Percentiles rank a stretch among this genome's conserved stretches.
Evolutionary conservation across 1,140 invertebrate species (phyloP).

Genomic region (Lamellibrachia luymesi): DNA sequence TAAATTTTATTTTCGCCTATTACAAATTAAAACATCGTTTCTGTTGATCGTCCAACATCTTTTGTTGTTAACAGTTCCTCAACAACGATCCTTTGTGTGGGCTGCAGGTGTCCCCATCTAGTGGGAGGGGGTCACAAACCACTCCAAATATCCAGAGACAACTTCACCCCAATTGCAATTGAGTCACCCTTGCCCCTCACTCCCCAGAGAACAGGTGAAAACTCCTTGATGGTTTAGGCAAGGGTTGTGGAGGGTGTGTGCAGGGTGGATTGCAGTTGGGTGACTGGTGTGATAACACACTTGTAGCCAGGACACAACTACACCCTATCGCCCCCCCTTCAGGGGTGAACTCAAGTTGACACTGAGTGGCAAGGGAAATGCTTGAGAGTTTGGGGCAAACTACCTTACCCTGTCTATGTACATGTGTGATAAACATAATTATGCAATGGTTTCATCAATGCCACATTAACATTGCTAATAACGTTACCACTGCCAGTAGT

Average conservation of each 20-base stretch:
- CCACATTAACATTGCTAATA: background rate
- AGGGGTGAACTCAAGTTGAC: background rate
- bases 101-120: background rate
- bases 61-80: background rate
- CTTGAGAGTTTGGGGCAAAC: background rate
- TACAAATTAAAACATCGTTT: too few relatives aligned
- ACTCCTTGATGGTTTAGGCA: background rate
- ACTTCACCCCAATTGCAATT: background rate
- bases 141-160: background rate
- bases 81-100: background rate
- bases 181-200: background rate
- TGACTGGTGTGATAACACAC: background rate
- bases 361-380: background rate
- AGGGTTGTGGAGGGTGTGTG: background rate
- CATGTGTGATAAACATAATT: background rate
- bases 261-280: background rate
- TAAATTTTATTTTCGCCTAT: too few relatives aligned
- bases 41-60: background rate
- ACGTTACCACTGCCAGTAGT: background rate
- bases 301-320: background rate
- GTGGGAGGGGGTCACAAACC: background rate
- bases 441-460: background rate
- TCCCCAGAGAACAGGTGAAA: background rate
- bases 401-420: background rate
- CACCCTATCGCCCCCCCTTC: background rate